These are phyloP conservation scores for Ascaphus truei DNA, from an alignment of 2,113 vertebrate species.

Conservation along the genomic window DNA sequence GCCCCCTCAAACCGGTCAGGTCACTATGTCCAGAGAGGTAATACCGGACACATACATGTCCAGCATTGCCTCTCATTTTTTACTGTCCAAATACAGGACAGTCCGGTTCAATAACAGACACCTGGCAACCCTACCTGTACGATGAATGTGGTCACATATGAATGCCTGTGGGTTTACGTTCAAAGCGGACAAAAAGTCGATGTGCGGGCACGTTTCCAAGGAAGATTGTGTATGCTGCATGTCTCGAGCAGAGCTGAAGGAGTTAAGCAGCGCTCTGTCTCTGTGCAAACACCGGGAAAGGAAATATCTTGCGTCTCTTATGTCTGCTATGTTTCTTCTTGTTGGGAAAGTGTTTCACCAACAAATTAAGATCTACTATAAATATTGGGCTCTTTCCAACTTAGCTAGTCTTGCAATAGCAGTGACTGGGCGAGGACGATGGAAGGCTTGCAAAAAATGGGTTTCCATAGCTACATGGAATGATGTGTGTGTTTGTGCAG, in stretches of 20 bases:
- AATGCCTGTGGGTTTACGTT: too few species aligned
- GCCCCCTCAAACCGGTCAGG: too few species aligned
- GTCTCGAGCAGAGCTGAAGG: neutral
- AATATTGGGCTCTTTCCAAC: slow-evolving; percentile 5
- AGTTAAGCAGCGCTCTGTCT: neutral
- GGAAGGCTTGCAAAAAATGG: neutral
- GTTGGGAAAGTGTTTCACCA: slow-evolving; percentile 4
- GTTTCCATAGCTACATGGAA: neutral
- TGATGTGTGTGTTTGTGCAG: neutral
- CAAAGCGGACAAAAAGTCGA: too few species aligned
- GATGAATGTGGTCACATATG: too few species aligned
- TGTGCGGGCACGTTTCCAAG: too few species aligned
- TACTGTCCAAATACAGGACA: too few species aligned
- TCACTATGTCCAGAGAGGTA: too few species aligned
- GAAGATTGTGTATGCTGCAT: too few species aligned
- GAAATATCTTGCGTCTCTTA: neutral
- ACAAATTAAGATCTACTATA: slow-evolving; percentile 9
- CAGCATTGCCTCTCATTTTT: too few species aligned
- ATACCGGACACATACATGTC: too few species aligned
- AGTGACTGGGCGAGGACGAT: neutral
- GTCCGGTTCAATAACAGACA: too few species aligned
- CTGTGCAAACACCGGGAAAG: neutral
- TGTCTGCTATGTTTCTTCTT: neutral
- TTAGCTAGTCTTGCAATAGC: neutral
- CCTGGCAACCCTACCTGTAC: too few species aligned